A percentile compares a stretch with the other conserved stretches of the same genome.
phyloP scores from a whole-genome alignment of 2,888 invertebrate species.

The Muschampia plurimacula region DNA sequence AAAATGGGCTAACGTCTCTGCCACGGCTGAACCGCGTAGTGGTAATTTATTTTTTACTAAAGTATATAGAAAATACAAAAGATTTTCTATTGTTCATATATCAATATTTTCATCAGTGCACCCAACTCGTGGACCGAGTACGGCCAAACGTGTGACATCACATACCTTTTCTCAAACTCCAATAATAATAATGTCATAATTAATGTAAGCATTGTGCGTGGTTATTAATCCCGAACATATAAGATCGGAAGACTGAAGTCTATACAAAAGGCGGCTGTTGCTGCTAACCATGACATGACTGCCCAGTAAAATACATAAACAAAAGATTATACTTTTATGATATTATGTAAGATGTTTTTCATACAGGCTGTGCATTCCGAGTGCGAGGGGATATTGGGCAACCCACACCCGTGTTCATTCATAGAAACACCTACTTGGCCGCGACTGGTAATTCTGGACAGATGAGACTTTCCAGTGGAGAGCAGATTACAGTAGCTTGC shows the following conservation, averaged over 20 bases:
- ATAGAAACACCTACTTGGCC: conserved; percentile 57
- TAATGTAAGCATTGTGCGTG: too few species aligned
- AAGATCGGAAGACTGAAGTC: too few species aligned
- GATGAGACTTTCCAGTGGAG: conserved; percentile 61
- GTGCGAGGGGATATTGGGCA: conserved; percentile 80
- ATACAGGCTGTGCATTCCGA: conserved; percentile 7
- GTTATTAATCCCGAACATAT: too few species aligned
- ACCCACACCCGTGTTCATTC: conserved; percentile 86
- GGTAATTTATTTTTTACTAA: conserved; percentile 53
- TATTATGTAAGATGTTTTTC: neutral
- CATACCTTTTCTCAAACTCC: neutral
- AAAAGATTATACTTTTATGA: neutral
- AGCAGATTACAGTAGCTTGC: conserved; percentile 67
- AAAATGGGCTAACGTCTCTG: conserved; percentile 54
- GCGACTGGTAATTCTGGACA: conserved; percentile 66
- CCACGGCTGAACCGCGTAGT: conserved; percentile 50
- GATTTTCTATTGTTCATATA: neutral
- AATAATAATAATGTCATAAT: too few species aligned
- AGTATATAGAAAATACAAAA: neutral
- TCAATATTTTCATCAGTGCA: neutral
- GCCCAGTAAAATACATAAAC: conserved; percentile 26
- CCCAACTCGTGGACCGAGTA: too few species aligned
- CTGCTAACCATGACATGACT: neutral
- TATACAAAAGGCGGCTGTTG: neutral
- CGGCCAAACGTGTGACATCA: too few species aligned